Evolutionary conservation across 2,113 vertebrate genomes (phyloP), one percentile per base, ranked within the genome.

Genomic region (Morphnarchus princeps): DNA sequence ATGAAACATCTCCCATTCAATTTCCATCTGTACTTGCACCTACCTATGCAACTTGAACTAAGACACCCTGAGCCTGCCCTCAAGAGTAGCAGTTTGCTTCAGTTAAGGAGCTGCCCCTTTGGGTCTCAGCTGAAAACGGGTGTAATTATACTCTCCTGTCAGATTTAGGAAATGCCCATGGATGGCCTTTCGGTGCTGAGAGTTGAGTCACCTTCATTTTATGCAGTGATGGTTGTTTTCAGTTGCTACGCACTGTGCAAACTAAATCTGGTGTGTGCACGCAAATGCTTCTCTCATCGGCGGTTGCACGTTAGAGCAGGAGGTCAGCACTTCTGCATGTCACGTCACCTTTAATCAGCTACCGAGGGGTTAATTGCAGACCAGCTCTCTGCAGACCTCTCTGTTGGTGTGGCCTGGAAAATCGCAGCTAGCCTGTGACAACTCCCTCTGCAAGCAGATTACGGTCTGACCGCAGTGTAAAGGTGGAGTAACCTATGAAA

Each of bases 381-480:
- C 54, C 43, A 66, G 50, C 50, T 63, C 76, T 78, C 55, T 54
- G 47, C 80, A 91, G 52, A 76, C 18, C 32, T 55, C 74, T 49
- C 25, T 49, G 31, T 20, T 38, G 24, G 52, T 52, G 82, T 80
- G 76, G 47, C 86, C 88, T 87, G 63, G 49, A 65, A 87, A 96
- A 96, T 55, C 0, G 0, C 12, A 66, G 57, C 50, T 26, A 70
- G 47, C 45, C 69, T 0, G 0, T 17, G 54, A 6, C 67, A 83
- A 83, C 10, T 85, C n/a, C 20, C 32, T n/a, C 70, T 82, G 49
- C 52, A 36, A 66, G 74, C 12, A 43, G 70, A 21, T 82, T 59
- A 32, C 3, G 2, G n/a, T 45, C 47, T 1, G 2, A 28, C 22
- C 3, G 5, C 55, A 16, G 43, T 1, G 1, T 73, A 34, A 65